These are phyloP conservation scores for Acrocera orbiculus DNA, from an alignment of 2,888 invertebrate genomes.

Conservation along the genomic window DNA sequence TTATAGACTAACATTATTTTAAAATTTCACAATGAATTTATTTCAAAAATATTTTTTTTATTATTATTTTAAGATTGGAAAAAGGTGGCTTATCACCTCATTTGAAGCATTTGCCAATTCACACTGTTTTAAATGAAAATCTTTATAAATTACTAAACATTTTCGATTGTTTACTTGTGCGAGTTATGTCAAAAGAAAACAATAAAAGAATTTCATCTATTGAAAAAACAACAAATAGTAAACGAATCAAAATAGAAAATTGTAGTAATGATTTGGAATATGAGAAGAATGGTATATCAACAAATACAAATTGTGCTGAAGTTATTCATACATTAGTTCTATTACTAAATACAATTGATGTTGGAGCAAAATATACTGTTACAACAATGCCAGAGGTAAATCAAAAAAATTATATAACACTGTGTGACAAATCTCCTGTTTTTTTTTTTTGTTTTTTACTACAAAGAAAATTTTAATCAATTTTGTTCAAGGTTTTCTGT, in stretches of 20 bases:
- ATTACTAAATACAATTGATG: conserved; percentile 46
- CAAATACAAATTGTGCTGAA: conserved; percentile 13
- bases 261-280: conserved; percentile 8
- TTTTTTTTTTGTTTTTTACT: too few relatives aligned
- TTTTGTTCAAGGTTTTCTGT: too few relatives aligned
- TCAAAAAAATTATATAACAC: not conserved
- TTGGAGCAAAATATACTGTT: conserved; percentile 38
- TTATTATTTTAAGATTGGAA: conserved; percentile 21
- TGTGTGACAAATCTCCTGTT: not conserved
- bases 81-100: conserved; percentile 20
- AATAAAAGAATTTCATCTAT: conserved; percentile 8
- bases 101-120: conserved; percentile 19
- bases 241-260: conserved; percentile 9
- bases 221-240: not conserved
- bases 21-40: too few relatives aligned
- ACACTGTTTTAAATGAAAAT: conserved; percentile 18
- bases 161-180: conserved; percentile 23
- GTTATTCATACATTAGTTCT: conserved; percentile 38
- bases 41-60: not conserved
- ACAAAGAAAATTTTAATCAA: too few relatives aligned
- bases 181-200: conserved; percentile 20
- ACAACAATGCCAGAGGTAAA: conserved; percentile 43
- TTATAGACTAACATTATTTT: too few relatives aligned
- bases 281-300: conserved; percentile 9
- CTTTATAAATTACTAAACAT: conserved; percentile 16